Base-by-base conservation (phyloP, 2,113 vertebrate species). In the Lophura nycthemera region DNA sequence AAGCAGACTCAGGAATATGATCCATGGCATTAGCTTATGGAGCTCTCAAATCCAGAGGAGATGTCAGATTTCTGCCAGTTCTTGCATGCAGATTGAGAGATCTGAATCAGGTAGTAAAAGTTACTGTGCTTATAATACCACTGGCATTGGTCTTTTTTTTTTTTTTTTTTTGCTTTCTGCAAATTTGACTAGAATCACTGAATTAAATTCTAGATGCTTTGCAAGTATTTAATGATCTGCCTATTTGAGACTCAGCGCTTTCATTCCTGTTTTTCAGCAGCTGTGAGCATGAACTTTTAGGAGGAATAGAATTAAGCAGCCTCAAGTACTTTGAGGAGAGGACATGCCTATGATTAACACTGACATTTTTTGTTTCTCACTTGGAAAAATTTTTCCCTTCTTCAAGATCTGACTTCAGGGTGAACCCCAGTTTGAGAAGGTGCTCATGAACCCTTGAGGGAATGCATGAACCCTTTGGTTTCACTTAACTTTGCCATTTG, bases 21-120 rank as follows among this genome's bases (percentile, higher is more conserved):
- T 61, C 66, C 70, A 86, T 89, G 91, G 36, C 66, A 59, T 83
- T 92, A 70, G 73, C 38, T 52, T 72, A 79, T 86, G 83, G 93
- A 90, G 69, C 38, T 95, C 36, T 74, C 82, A 82, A 79, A 92
- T 83, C 70, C 70, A 83, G 59, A 90, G 86, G 79, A 87, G 24
- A 86, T 87, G 56, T 63, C 93, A 80, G 19, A 78, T 82, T 89
- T 92, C 88, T 93, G 52, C 40, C 60, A 86, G 65, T 83, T 83
- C 61, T 45, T 86, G 84, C 91, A 76, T 64, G 61, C 83, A 93
- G 77, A 88, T 32, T 80, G 82, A 88, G 92, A 85, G 78, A 70
- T 82, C 56, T 86, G 40, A 90, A 71, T 70, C 82, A 92, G 93
- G 94, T 94, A 93, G 85, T 89, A 92, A 61, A 82, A 69, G 25